Conservation (phyloP, 2,797 vertebrate genomes). For the Catharus ustulatus region DNA sequence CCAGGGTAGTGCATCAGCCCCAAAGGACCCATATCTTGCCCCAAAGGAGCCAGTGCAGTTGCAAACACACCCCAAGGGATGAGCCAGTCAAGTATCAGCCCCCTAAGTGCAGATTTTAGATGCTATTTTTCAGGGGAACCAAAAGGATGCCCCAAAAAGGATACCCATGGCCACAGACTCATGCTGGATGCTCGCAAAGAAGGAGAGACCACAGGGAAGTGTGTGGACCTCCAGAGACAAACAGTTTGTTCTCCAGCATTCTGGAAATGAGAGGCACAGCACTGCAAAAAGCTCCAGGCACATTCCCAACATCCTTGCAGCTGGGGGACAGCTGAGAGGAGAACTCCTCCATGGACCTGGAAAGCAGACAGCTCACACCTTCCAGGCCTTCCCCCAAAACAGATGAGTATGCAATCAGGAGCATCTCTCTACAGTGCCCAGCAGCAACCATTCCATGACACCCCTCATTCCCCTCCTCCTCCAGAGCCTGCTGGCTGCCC, state of each 20-base stretch:
- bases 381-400: background rate
- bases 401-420: background rate
- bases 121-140: background rate
- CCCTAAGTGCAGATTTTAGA: background rate
- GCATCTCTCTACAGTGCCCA: background rate
- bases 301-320: background rate
- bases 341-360: accelerated
- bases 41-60: background rate
- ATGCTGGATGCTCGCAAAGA: background rate
- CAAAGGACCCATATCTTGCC: background rate
- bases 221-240: background rate
- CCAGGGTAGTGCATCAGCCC: background rate
- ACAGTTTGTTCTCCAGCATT: background rate
- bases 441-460: background rate
- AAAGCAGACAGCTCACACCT: background rate
- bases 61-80: background rate
- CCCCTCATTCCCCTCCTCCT: background rate
- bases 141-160: background rate
- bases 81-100: background rate
- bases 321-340: background rate
- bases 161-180: background rate
- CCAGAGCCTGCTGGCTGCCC: background rate
- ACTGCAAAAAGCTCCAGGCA: background rate
- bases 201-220: background rate
- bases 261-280: background rate